Evolutionary conservation across 1,140 invertebrate species (phyloP).

Genomic region (Idris sp.): DNA sequence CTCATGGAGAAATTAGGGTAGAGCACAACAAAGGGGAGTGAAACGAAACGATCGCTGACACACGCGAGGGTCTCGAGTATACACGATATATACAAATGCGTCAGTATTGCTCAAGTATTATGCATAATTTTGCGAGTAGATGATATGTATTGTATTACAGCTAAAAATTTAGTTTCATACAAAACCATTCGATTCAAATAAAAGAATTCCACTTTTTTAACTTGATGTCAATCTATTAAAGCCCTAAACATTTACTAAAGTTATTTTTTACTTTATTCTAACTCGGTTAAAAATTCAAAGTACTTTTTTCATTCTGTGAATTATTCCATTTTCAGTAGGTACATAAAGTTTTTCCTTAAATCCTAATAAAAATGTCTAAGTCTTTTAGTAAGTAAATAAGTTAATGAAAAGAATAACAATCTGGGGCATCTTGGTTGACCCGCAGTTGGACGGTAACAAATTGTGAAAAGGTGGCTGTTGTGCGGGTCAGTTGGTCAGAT

Average conservation of each 20-base stretch:
- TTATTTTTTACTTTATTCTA: no score
- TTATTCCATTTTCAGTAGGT: no score
- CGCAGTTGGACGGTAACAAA: conserved; percentile 46
- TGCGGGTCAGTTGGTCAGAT: conserved; percentile 67
- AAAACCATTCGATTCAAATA: conserved; percentile 17
- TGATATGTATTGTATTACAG: conserved; percentile 54
- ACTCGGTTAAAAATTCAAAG: no score
- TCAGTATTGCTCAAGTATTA: conserved; percentile 45
- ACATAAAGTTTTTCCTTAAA: no score
- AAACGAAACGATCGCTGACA: conserved; percentile 56
- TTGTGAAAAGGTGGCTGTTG: conserved; percentile 61
- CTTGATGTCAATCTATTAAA: no score
- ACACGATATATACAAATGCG: conserved; percentile 59
- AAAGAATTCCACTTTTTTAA: no score
- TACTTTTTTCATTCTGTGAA: no score
- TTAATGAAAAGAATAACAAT: conserved; percentile 27
- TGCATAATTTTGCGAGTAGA: conserved; percentile 49
- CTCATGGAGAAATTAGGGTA: conserved; percentile 63
- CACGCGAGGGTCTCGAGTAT: conserved; percentile 59
- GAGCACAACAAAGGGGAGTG: conserved; percentile 60
- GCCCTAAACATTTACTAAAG: no score
- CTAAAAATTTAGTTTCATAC: conserved; percentile 37
- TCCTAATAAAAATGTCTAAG: no score
- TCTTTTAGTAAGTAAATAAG: no score
- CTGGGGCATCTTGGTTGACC: conserved; percentile 25